Evolutionary conservation across 2,888 invertebrate species (phyloP), one percentile per base, ranked within the genome.

Genomic region (Electrophaes corylata): DNA sequence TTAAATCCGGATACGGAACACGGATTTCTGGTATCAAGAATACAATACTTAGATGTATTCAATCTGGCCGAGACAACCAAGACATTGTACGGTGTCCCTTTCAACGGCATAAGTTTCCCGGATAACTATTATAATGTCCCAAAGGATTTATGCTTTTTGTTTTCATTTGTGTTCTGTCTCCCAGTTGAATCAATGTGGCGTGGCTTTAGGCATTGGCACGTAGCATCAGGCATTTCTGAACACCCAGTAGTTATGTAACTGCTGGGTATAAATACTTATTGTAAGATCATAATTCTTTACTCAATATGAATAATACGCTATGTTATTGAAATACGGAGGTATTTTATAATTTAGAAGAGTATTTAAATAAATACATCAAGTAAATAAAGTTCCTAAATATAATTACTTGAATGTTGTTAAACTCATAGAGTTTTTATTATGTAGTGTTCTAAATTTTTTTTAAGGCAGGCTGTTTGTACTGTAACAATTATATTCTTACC

Each of bases 41-140:
- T 51, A 75, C 73, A 72, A 76, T 52, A 43, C 75, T 29, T 10
- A 75, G 83, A 80, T 80, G 79, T 84, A 85, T 88, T 87, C 89
- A 88, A 88, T 89, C 88, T 86, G 87, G 73, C 73, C 68, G 73
- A 83, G 84, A 87, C 83, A 78, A 83, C 84, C 83, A 86, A 86
- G 84, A 82, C 83, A 78, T 79, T 77, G 78, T 75, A 73, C 73
- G 76, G 73, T 73, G 71, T 72, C 71, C 68, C 67, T 64, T 48
- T 69, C 64, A 73, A 71, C 72, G 55, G 64, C 65, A 60, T 60
- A 65, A 65, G 64, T 65, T 67, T 63, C 60, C 50, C 53, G 55
- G 60, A 60, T 59, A 65, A 64, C 64, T 64, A 63, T 66, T 65
- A 67, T 60, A 65, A 64, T 67, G 66, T 66, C 59, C 53, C 49